phyloP scores from a whole-genome alignment of 1,140 invertebrate species.

The Drosophila ananassae region DNA sequence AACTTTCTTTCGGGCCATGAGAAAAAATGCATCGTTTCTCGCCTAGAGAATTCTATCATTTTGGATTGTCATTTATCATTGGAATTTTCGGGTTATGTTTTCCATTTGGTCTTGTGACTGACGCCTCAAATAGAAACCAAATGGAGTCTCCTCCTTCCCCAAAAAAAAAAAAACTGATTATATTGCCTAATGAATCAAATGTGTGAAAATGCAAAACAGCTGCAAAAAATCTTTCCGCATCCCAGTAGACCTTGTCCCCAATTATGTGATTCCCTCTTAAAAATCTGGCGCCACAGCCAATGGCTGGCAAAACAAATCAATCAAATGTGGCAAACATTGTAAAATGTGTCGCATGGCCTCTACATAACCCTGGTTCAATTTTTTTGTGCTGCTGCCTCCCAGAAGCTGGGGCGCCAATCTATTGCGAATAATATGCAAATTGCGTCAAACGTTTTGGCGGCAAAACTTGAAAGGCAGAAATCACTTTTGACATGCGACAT shows the following conservation, averaged over 20 bases:
- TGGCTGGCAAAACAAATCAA: slow-evolving; percentile 78
- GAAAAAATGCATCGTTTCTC: slow-evolving; percentile 50
- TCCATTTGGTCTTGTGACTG: slow-evolving; percentile 69
- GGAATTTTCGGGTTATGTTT: slow-evolving; percentile 56
- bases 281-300: slow-evolving; percentile 60
- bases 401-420: slow-evolving; percentile 65
- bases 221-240: slow-evolving; percentile 31
- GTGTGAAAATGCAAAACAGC: slow-evolving; percentile 64
- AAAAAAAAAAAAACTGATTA: slow-evolving; percentile 1
- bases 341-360: slow-evolving; percentile 55
- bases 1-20: slow-evolving; percentile 65
- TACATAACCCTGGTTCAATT: neutral
- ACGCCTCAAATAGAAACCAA: slow-evolving; percentile 65
- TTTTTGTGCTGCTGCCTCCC: slow-evolving; percentile 12
- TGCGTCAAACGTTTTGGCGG: slow-evolving; percentile 63
- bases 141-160: slow-evolving; percentile 21
- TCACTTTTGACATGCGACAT: slow-evolving; percentile 72
- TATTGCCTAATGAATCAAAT: slow-evolving; percentile 45
- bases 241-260: slow-evolving; percentile 48
- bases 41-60: slow-evolving; percentile 52
- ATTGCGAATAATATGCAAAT: slow-evolving; percentile 65
- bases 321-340: slow-evolving; percentile 61
- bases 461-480: slow-evolving; percentile 68
- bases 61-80: slow-evolving; percentile 69
- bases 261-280: slow-evolving; percentile 30